Percentiles rank a stretch among this genome's conserved stretches.
phyloP scores from a whole-genome alignment of 2,888 invertebrate genomes.

The Lithodes maja region DNA sequence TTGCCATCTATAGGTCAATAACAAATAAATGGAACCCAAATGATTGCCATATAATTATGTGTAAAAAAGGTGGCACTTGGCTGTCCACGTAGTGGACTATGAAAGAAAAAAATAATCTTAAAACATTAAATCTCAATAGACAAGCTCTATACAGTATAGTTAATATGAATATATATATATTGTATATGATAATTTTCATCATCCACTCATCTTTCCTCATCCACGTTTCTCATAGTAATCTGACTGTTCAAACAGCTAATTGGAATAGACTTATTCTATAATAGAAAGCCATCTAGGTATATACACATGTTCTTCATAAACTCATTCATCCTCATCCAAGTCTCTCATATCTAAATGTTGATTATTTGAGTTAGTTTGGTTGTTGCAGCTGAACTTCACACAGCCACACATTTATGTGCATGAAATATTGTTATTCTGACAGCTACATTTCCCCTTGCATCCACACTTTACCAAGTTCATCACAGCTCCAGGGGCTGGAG shows the following conservation, averaged over 20 bases:
- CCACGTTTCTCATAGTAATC: neutral
- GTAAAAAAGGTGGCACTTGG: neutral
- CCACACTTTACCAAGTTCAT: slow-evolving; percentile 22
- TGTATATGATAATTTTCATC: too few relatives aligned
- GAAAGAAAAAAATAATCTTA: too few relatives aligned
- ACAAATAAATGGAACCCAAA: neutral
- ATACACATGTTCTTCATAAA: neutral
- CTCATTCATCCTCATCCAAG: neutral
- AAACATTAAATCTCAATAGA: too few relatives aligned
- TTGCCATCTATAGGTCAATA: neutral
- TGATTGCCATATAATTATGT: neutral
- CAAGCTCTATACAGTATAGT: too few relatives aligned
- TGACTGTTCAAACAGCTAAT: neutral
- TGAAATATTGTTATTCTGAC: slow-evolving; percentile 29
- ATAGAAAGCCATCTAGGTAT: neutral
- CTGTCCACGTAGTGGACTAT: too few relatives aligned
- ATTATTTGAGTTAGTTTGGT: neutral
- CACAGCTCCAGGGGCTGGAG: slow-evolving; percentile 23
- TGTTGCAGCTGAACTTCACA: slow-evolving; percentile 7
- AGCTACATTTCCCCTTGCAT: slow-evolving; percentile 25
- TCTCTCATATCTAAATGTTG: neutral
- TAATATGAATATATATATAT: too few relatives aligned
- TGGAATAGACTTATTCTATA: neutral
- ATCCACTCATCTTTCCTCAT: neutral
- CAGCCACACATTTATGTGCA: slow-evolving; percentile 30